Percentiles rank a stretch among this genome's conserved stretches.
Evolutionary conservation across 2,888 invertebrate genomes (phyloP).

Genomic region (Thymelicus lineola): DNA sequence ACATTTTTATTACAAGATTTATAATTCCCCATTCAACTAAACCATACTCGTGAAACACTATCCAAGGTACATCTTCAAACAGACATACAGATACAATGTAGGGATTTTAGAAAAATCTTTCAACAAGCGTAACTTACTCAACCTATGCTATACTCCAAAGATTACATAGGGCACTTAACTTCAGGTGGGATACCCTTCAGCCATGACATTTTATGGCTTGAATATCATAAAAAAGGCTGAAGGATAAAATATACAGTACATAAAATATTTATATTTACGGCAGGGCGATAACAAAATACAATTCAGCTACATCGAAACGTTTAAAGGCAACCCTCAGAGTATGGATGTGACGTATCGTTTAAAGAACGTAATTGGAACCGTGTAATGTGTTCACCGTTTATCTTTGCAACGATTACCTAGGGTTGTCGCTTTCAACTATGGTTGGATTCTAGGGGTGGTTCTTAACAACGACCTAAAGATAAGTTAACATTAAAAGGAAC

Average conservation of each 20-base stretch:
- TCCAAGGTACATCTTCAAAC: too few relatives aligned
- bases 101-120: too few relatives aligned
- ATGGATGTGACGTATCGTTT: slow-evolving; percentile 48
- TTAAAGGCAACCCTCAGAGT: slow-evolving; percentile 33
- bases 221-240: slow-evolving; percentile 7
- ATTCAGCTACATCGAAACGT: slow-evolving; percentile 24
- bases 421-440: too few relatives aligned
- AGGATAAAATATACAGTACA: slow-evolving; percentile 11
- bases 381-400: slow-evolving; percentile 49
- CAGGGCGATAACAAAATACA: slow-evolving; percentile 26
- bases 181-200: slow-evolving; percentile 5
- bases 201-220: slow-evolving; percentile 2
- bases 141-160: neutral
- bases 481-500: too few relatives aligned
- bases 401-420: slow-evolving; percentile 24
- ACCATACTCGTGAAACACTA: too few relatives aligned
- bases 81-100: too few relatives aligned
- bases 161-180: slow-evolving; percentile 3
- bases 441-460: too few relatives aligned
- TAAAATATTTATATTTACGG: slow-evolving; percentile 19
- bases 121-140: neutral
- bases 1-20: too few relatives aligned
- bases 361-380: slow-evolving; percentile 46
- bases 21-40: too few relatives aligned
- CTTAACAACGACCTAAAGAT: too few relatives aligned